Conservation (phyloP, 1,140 invertebrate genomes). For the Brachionus calyciflorus region DNA sequence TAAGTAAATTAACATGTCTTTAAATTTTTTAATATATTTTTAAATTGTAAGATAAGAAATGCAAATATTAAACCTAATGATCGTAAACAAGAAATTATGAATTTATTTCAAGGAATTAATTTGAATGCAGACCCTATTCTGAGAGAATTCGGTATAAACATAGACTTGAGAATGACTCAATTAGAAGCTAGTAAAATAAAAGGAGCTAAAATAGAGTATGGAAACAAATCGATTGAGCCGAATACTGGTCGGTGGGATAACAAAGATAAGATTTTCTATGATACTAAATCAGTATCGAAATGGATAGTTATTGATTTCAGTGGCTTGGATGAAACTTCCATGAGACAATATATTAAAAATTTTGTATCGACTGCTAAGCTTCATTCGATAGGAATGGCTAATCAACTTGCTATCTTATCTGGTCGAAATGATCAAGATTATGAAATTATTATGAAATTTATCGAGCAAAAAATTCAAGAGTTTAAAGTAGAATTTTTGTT, state of each 20-base stretch:
- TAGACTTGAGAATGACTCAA: not conserved
- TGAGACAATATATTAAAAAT: not conserved
- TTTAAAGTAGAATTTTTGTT: not conserved
- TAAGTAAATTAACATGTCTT: not conserved
- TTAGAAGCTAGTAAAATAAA: not conserved
- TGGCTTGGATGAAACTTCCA: not conserved
- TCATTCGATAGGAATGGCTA: not conserved
- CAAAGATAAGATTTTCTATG: not conserved
- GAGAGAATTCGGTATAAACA: not conserved
- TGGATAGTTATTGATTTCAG: conserved; percentile 3
- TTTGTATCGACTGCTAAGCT: not conserved
- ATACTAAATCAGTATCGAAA: not conserved
- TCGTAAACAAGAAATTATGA: not conserved
- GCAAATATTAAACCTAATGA: not conserved
- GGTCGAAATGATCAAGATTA: not conserved
- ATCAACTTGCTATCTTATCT: not conserved
- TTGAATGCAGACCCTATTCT: not conserved
- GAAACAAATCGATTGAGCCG: not conserved
- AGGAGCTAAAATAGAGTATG: not conserved
- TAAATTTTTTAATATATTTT: not conserved
- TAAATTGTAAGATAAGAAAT: not conserved
- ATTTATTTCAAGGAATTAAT: not conserved
- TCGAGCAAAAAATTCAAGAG: not conserved
- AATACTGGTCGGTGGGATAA: conserved; percentile 8
- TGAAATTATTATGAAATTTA: not conserved